Conservation (phyloP, 2,797 vertebrate genomes). For the Knipowitschia caucasica region DNA sequence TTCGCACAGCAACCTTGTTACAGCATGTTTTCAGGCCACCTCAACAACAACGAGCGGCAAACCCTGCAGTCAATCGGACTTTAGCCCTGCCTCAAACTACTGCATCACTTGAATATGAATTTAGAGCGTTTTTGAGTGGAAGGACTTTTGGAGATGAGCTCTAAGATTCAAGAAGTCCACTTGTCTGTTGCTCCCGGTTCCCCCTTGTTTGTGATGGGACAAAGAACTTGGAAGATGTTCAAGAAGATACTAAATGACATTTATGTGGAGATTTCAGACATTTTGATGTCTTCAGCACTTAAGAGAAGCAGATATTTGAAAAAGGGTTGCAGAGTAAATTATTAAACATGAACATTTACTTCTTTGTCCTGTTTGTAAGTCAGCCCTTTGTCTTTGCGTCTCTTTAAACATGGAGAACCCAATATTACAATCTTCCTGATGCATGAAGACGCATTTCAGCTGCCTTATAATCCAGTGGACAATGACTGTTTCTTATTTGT, state of each 20-base stretch:
- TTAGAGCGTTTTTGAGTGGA: constrained; percentile 22
- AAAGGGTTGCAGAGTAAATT: constrained; percentile 31
- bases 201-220: constrained; percentile 30
- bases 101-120: constrained; percentile 28
- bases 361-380: constrained; percentile 54
- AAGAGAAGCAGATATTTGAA: constrained; percentile 27
- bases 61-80: constrained; percentile 93
- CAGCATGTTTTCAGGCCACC: constrained; percentile 92
- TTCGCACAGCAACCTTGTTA: constrained; percentile 98
- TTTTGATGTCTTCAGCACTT: constrained; percentile 25
- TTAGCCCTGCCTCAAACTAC: constrained; percentile 59
- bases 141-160: constrained; percentile 12
- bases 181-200: constrained; percentile 34
- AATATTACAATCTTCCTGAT: constrained; percentile 32
- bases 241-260: constrained; percentile 20
- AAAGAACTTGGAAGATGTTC: constrained; percentile 38
- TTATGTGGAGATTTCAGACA: constrained; percentile 7
- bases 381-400: constrained; percentile 56
- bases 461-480: constrained; percentile 61
- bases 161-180: constrained; percentile 36
- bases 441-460: constrained; percentile 42
- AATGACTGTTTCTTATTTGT: constrained; percentile 42
- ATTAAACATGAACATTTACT: constrained; percentile 40
- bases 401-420: constrained; percentile 50
- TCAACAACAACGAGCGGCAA: constrained; percentile 89